Evolutionary conservation across 2,113 vertebrate genomes (phyloP), one percentile per base, ranked within the genome.

Genomic region (Gila orcuttii): DNA sequence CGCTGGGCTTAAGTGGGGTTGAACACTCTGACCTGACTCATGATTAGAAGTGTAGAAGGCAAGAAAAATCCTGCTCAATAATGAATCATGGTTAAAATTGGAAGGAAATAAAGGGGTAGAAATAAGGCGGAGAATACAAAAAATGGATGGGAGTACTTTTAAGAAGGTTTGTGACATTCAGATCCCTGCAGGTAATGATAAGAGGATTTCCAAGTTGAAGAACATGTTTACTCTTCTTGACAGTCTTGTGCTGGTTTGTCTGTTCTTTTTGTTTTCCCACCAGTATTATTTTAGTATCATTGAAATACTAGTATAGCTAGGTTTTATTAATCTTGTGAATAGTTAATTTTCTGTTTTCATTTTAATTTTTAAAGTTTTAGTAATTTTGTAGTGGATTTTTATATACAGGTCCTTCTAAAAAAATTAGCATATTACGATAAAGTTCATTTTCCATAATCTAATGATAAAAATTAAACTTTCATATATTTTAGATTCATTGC

Each of bases 1-100:
- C 57, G 52, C 42, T 76, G 50, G 79, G 60, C 80, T 90, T 86
- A 74, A 83, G 71, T 31, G 2, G 25, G 87, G 39, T 78, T 86
- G 80, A 47, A 11, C 9, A 25, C 47, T 87, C 55, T 87, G 84
- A 76, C 84, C 84, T 71, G 76, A 84, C 82, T 84, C 59, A 28
- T 81, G 81, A 88, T 83, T 50, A 68, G 31, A 25, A 62, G 59
- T 28, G 57, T 45, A 62, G 25, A 31, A 15, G 9, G 60, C 79
- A 33, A 50, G 42, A 66, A 28, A 79, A 66, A 68, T 81, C 25
- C 31, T 47, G 23, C 42, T 82, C 19, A 55, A 69, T 52, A 82
- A 82, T 52, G 10, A 52, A 85, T 82, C 62, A 82, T 31, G 15
- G 50, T 21, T 17, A 62, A 39, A 62, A 5, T 4, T 12, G 19